Percentiles rank a stretch among this genome's conserved stretches.
phyloP scores from a whole-genome alignment of 2,113 vertebrate species.

The Erythrocercus mccallii region DNA sequence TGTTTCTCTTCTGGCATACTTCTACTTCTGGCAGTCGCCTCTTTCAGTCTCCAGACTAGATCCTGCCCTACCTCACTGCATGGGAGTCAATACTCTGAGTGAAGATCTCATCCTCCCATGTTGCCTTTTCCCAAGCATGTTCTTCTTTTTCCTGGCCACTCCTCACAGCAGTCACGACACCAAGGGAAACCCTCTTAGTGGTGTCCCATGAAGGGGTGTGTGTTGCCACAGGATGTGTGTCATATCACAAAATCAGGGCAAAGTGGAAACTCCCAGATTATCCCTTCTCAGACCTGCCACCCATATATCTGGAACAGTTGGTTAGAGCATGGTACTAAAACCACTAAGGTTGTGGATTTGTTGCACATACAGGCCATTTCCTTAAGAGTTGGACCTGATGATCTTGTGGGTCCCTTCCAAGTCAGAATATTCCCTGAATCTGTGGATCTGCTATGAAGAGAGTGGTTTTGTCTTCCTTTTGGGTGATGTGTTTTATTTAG shows the following conservation, averaged over 20 bases:
- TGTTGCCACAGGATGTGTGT: background rate
- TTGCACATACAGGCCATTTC: background rate
- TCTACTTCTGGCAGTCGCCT: no score
- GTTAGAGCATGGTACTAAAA: background rate
- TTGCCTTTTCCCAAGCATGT: background rate
- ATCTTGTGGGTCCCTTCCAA: background rate
- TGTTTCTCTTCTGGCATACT: background rate
- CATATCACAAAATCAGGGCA: background rate
- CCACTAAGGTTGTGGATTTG: background rate
- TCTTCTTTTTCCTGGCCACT: background rate
- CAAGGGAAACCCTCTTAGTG: background rate
- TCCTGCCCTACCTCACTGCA: background rate
- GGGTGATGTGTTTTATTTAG: background rate
- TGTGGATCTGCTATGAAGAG: background rate
- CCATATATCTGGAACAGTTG: background rate
- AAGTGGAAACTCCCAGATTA: background rate
- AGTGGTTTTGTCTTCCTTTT: background rate
- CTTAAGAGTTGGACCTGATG: background rate
- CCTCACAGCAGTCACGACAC: background rate
- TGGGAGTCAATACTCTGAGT: background rate
- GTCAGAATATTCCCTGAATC: background rate
- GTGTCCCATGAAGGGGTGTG: accelerated
- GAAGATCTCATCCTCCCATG: background rate
- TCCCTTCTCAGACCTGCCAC: background rate
- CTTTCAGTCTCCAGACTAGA: background rate